Percentiles rank a stretch among this genome's conserved stretches.
phyloP scores from a whole-genome alignment of 2,888 invertebrate species.

The Dascillus cervinus region DNA sequence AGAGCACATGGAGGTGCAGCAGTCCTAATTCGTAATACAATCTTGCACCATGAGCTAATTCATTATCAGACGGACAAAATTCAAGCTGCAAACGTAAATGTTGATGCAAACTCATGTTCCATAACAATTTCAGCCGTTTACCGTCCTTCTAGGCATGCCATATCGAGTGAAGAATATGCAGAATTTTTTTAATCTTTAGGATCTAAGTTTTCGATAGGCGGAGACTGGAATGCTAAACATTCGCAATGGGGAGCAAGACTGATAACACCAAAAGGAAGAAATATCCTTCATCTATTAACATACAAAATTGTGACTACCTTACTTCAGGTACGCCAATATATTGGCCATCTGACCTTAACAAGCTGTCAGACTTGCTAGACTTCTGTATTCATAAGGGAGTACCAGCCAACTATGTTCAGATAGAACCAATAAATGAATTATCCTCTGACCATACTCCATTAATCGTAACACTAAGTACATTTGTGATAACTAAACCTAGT shows the following conservation, averaged over 20 bases:
- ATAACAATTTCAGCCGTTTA: background rate
- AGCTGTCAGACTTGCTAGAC: too few species aligned
- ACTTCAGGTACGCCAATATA: too few species aligned
- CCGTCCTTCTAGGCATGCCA: background rate
- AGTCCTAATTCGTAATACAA: constrained; percentile 4
- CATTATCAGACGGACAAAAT: constrained; percentile 4
- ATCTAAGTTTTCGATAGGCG: constrained; percentile 2
- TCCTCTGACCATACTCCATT: too few species aligned
- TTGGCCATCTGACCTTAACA: too few species aligned
- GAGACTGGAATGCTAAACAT: constrained; percentile 2
- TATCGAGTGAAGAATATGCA: constrained; percentile 3
- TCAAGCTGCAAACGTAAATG: constrained; percentile 3
- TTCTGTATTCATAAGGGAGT: too few species aligned
- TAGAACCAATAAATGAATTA: too few species aligned
- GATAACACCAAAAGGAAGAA: constrained; percentile 1
- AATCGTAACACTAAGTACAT: too few species aligned
- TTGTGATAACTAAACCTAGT: too few species aligned
- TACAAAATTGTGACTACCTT: too few species aligned
- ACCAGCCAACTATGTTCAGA: too few species aligned
- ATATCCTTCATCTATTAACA: constrained; percentile 3
- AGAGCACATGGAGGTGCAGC: constrained; percentile 6
- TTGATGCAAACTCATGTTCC: background rate
- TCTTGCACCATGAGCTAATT: constrained; percentile 2
- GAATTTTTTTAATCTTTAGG: constrained; percentile 1
- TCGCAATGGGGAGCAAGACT: too few species aligned